Evolutionary conservation across 2,888 invertebrate genomes (phyloP).

Genomic region (Hemistola chrysoprasaria): DNA sequence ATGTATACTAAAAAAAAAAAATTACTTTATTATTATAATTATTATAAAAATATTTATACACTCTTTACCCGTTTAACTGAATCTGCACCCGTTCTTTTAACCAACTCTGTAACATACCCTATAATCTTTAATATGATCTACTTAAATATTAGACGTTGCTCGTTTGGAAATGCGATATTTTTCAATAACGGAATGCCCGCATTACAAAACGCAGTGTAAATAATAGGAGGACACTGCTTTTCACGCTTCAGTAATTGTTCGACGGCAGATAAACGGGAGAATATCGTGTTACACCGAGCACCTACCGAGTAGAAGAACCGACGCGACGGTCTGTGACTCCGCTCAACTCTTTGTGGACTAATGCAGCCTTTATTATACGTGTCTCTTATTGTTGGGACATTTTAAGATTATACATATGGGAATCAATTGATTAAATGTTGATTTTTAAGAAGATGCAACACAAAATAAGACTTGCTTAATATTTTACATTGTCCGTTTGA

Average conservation of each 20-base stretch:
- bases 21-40: no score
- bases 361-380: conserved; percentile 24
- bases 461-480: no score
- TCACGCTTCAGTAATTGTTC: conserved; percentile 83
- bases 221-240: conserved; percentile 81
- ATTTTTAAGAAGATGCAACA: no score
- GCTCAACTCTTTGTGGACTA: conserved; percentile 60
- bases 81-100: no score
- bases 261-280: conserved; percentile 78
- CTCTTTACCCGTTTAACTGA: no score
- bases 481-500: no score
- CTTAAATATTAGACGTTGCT: conserved; percentile 17
- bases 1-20: no score
- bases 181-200: conserved; percentile 74
- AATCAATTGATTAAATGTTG: no score
- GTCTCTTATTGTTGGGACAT: conserved; percentile 31
- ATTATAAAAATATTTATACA: no score
- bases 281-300: conserved; percentile 77
- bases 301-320: conserved; percentile 51
- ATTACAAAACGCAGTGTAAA: conserved; percentile 78
- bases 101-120: no score
- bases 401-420: conserved; percentile 19
- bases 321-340: conserved; percentile 54
- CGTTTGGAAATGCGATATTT: conserved; percentile 76
- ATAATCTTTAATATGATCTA: no score